Base-by-base conservation (phyloP, 2,113 vertebrate species). In the Podiceps cristatus region DNA sequence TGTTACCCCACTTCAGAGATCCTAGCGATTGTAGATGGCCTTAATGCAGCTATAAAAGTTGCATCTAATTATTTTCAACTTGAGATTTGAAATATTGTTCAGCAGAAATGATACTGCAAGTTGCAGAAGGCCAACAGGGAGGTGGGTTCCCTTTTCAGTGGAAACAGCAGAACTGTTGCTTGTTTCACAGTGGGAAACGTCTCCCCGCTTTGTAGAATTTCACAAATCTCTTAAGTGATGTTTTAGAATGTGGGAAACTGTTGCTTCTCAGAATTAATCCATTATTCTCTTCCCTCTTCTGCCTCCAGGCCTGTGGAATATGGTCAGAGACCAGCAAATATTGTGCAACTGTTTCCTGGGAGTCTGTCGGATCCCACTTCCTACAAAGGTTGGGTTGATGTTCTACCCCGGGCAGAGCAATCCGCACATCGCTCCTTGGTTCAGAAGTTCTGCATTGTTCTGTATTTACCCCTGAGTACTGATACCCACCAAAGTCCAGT, bases 381-480 rank as follows among this genome's bases (percentile, higher is more conserved):
- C 60, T 23, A 8, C 27, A 10, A 50, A 45, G 66, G 13, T 3
- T 68, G 79, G 6, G 10, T 19, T 50, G 60, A 11, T n/a, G 19
- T 47, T 18, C 11, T 3, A 24, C 17, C 24, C 42, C 68, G 24
- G 58, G 58, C 55, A 83, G 69, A 37, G 55, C 2, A 33, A 64
- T 47, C 25, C 2, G 0, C 2, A 0, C 19, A 2, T 8, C 47
- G 44, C 40, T 64, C 56, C 58, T 52, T 33, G 40, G 19, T 58
- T 88, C 72, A 25, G 35, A 79, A 33, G 11, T n/a, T 73, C 71
- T 92, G 62, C 0, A 0, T 4, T 71, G 40, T 25, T 58, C 49
- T 80, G 14, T 18, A 15, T 6, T 28, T 68, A 4, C 9, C n/a
- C 13, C 33, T 59, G 28, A 24, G 25, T 78, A 37, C 44, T 35